Base-by-base conservation (phyloP, 2,797 vertebrate genomes). In the Threskiornis aethiopicus region DNA sequence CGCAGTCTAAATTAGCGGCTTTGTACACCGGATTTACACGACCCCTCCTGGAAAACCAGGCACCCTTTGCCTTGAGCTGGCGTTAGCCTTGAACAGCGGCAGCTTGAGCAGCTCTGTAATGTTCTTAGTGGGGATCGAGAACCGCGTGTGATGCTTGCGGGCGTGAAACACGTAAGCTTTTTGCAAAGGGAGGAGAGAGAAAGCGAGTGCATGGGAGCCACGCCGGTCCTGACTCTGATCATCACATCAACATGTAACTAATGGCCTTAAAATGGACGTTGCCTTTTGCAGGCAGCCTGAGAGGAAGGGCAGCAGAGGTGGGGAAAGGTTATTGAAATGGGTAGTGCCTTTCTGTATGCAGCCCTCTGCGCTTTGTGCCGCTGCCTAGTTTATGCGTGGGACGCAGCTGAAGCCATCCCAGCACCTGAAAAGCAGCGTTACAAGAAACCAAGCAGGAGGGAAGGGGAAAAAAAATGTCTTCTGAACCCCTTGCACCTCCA, bases 141-240 rank as follows among this genome's bases (percentile, higher is more conserved):
- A 49, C 31, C 0, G 5, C 0, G 1, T 16, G 46, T 44, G 86
- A 57, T 75, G 84, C 90, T 81, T 7, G 31, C 0, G 0, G 85
- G 41, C 0, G 8, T 25, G 52, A 65, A 87, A 77, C 0, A 0
- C 28, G 75, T 5, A 4, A 69, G 54, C 3, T 49, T 64, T 94
- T 24, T 49, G 78, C 37, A n/a, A 64, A 88, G 22, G 25, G n/a
- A 75, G 47, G 62, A 10, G 41, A 73, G n/a, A n/a, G 37, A 79
- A 58, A 70, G 64, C 0, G 2, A 39, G 35, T 12, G 42, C 65
- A 2, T 3, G 51, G 64, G 52, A 81, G 25, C 44, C 25, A 29
- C 2, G 0, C 26, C 3, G 2, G 47, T 59, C 47, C 69, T 0
- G 1, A 6, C 65, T 57, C 66, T 15, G 33, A 59, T 55, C 72